Evolutionary conservation across 2,797 vertebrate genomes (phyloP).

Genomic region (Hydrophis major): DNA sequence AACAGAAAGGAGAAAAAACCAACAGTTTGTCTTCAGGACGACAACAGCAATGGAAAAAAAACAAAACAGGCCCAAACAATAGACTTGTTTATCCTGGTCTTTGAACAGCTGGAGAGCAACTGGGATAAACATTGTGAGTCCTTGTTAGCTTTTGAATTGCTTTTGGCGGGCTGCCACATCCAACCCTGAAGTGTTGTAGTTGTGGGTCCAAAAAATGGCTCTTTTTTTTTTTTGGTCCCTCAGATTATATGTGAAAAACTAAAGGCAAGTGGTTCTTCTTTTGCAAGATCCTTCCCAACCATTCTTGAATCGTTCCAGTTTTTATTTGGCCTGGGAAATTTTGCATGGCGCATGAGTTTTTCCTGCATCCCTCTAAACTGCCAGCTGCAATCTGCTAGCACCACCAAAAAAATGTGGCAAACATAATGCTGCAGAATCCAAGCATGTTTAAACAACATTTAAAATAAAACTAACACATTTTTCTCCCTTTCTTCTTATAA

Average conservation of each 20-base stretch:
- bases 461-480: not conserved
- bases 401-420: not conserved
- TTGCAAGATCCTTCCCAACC: conserved; percentile 44
- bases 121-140: conserved; percentile 49
- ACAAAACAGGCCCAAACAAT: conserved; percentile 44
- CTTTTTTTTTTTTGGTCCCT: conserved; percentile 38
- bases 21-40: conserved; percentile 35
- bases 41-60: conserved; percentile 1
- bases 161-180: conserved; percentile 29
- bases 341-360: conserved; percentile 33
- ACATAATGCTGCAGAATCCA: conserved; percentile 37
- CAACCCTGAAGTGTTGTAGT: not conserved
- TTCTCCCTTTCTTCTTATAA: not conserved
- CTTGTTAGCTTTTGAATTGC: conserved; percentile 50
- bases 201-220: conserved; percentile 30
- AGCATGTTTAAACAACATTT: conserved; percentile 21
- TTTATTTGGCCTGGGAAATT: conserved; percentile 45
- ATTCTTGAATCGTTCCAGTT: conserved; percentile 46
- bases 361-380: conserved; percentile 17
- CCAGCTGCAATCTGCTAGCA: conserved; percentile 32
- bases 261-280: conserved; percentile 42
- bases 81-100: conserved; percentile 41
- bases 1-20: conserved; percentile 23
- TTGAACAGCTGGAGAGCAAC: conserved; percentile 39
- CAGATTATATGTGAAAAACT: conserved; percentile 33